These are phyloP conservation scores for Aptenodytes patagonicus DNA, from an alignment of 2,113 vertebrate species.

Conservation along the genomic window DNA sequence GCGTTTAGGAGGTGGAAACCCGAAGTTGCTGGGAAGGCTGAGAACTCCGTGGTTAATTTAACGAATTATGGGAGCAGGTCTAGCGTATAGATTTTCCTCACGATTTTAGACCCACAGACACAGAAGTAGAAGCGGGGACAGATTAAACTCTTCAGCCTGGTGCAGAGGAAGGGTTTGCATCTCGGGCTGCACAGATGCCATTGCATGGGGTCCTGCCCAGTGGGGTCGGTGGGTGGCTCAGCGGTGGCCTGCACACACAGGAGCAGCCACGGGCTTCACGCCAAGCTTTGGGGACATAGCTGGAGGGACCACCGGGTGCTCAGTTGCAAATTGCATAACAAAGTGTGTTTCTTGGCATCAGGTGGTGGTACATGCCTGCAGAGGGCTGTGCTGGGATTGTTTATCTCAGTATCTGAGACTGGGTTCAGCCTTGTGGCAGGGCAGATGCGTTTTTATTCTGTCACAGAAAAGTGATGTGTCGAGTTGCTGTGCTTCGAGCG, in stretches of 20 bases:
- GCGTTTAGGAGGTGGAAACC: not conserved
- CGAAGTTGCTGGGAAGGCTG: not conserved
- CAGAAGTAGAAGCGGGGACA: not conserved
- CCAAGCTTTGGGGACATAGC: not conserved
- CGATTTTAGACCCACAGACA: not conserved
- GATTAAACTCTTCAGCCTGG: not conserved
- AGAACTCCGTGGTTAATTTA: rapidly evolving
- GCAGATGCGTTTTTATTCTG: not conserved
- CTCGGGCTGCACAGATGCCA: not conserved
- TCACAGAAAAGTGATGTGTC: not conserved
- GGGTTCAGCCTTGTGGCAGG: not conserved
- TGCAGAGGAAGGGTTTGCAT: not conserved
- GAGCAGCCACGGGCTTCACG: not conserved
- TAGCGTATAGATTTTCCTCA: not conserved
- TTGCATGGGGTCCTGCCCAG: not conserved
- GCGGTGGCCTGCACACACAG: not conserved
- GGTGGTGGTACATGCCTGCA: rapidly evolving
- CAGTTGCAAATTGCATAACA: not conserved
- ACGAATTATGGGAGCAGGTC: rapidly evolving
- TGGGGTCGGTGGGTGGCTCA: not conserved
- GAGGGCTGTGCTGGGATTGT: not conserved
- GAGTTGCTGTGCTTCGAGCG: not conserved
- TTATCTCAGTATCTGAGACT: not conserved
- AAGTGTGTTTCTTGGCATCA: not conserved
- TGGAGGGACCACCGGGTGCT: not conserved